phyloP scores from a whole-genome alignment of 2,797 vertebrate species.

The Merluccius polli region DNA sequence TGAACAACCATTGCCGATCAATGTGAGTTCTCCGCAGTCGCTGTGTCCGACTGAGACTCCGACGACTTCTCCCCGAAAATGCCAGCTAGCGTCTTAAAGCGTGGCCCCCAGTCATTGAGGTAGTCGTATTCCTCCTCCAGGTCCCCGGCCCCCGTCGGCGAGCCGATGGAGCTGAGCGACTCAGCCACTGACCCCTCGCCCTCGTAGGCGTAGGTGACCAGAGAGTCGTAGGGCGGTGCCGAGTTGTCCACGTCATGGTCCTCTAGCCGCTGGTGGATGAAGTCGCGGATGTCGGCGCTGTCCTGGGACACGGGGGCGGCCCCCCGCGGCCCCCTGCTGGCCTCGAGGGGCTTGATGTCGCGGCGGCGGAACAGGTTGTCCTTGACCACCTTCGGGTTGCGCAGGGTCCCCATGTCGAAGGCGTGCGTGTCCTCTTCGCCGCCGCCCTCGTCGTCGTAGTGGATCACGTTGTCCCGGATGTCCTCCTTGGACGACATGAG shows the following conservation, averaged over 20 bases:
- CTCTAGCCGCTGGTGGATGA: conserved; percentile 87
- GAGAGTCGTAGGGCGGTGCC: conserved; percentile 92
- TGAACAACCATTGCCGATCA: background rate
- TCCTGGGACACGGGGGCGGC: conserved; percentile 70
- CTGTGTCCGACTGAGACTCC: conserved; percentile 66
- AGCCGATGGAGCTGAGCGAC: conserved; percentile 94
- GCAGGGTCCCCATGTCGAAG: conserved; percentile 94
- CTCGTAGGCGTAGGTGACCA: conserved; percentile 96
- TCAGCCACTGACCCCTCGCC: conserved; percentile 90
- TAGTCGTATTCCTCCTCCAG: conserved; percentile 90
- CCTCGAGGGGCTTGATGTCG: conserved; percentile 87
- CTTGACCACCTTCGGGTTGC: conserved; percentile 91
- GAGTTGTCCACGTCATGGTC: conserved; percentile 87
- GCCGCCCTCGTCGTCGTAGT: conserved; percentile 96
- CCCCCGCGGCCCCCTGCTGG: conserved; percentile 49
- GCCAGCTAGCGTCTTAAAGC: conserved; percentile 92
- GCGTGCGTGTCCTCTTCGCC: conserved; percentile 98
- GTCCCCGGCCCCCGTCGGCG: conserved; percentile 70
- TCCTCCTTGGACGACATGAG: conserved; percentile 99
- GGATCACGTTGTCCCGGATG: conserved; percentile 96
- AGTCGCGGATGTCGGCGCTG: conserved; percentile 88
- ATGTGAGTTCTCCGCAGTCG: conserved; percentile 45
- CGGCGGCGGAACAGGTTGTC: conserved; percentile 88
- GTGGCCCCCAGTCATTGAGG: conserved; percentile 93
- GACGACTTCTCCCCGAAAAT: conserved; percentile 86